Base-by-base conservation (phyloP, 2,113 vertebrate genomes). In the Etheostoma cragini region DNA sequence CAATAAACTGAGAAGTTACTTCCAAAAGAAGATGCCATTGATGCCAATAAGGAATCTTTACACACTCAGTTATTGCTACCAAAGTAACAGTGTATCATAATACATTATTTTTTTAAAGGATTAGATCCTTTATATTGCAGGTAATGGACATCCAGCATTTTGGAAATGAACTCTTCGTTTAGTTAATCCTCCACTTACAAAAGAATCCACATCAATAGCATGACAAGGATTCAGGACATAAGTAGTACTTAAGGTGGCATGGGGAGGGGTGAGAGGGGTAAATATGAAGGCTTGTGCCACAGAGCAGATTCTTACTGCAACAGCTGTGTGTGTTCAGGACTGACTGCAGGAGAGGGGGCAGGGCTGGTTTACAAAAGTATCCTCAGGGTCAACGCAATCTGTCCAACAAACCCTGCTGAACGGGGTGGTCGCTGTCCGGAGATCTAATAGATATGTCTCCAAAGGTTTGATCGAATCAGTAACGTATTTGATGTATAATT, bases 291-390 rank as follows among this genome's bases (percentile, higher is more conserved):
- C 65, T 79, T 54, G 61, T 64, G 53, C 73, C 84, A 84, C 86
- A 56, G 75, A 88, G 58, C 52, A 53, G 73, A 60, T 77, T 53
- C 81, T 87, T 87, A 89, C 82, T 80, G 70, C 77, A 87, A 84
- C 85, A 78, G 67, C 78, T 62, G 86, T 80, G 78, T 79, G 75
- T 24, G 86, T 73, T 85, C 70, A 76, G 76, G 54, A 46, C 64
- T 68, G 71, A 78, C 87, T 87, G 88, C 85, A 78, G 87, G 71
- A 86, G 76, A 64, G 77, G 82, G 69, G 69, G 42, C 30, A 42
- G 26, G 46, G 56, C 61, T 16, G 56, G 2, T 47, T 65, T 46
- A 52, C 60, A 16, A 10, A 58, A 53, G n/a, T 33, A 15, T 82
- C 53, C 33, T 30, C 38, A 52, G 42, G 19, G 22, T 53, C 70